phyloP scores from a whole-genome alignment of 2,888 invertebrate genomes.

The Watsonalla binaria region DNA sequence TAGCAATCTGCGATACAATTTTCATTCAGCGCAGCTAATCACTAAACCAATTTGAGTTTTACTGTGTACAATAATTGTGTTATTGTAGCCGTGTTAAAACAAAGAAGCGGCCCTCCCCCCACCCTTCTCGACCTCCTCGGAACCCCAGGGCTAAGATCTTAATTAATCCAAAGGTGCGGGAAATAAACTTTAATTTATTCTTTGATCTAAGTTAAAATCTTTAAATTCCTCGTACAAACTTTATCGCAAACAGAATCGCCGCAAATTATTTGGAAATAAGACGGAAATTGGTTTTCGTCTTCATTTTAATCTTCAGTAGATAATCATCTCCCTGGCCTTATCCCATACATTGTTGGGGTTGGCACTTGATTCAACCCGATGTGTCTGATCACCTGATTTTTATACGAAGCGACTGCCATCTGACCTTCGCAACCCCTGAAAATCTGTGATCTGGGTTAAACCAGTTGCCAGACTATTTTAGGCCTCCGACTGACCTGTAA shows the following conservation, averaged over 20 bases:
- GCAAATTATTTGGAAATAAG: slow-evolving; percentile 12
- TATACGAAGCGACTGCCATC: too few relatives aligned
- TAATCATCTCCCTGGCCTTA: too few relatives aligned
- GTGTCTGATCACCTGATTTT: too few relatives aligned
- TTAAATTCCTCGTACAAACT: slow-evolving; percentile 20
- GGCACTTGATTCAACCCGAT: too few relatives aligned
- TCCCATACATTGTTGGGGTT: too few relatives aligned
- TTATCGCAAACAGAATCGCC: slow-evolving; percentile 15
- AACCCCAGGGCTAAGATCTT: slow-evolving; percentile 8
- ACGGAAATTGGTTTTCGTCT: slow-evolving; percentile 15
- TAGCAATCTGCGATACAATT: not conserved
- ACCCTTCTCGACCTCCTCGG: not conserved
- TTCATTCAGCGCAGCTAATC: slow-evolving; percentile 6
- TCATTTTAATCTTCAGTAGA: not conserved
- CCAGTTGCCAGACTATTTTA: too few relatives aligned
- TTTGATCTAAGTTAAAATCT: slow-evolving; percentile 27
- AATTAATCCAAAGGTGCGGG: slow-evolving; percentile 24
- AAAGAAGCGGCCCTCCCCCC: slow-evolving; percentile 8
- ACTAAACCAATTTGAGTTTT: slow-evolving; percentile 6
- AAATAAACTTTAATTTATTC: slow-evolving; percentile 26
- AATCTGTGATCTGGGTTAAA: too few relatives aligned
- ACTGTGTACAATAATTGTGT: slow-evolving; percentile 16
- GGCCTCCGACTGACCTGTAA: too few relatives aligned
- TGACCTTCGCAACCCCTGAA: too few relatives aligned
- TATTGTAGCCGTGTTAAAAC: slow-evolving; percentile 13